A percentile compares a stretch with the other conserved stretches of the same genome.
These are phyloP conservation scores for Boleophthalmus pectinirostris DNA, from an alignment of 2,113 vertebrate genomes.

Conservation along the genomic window DNA sequence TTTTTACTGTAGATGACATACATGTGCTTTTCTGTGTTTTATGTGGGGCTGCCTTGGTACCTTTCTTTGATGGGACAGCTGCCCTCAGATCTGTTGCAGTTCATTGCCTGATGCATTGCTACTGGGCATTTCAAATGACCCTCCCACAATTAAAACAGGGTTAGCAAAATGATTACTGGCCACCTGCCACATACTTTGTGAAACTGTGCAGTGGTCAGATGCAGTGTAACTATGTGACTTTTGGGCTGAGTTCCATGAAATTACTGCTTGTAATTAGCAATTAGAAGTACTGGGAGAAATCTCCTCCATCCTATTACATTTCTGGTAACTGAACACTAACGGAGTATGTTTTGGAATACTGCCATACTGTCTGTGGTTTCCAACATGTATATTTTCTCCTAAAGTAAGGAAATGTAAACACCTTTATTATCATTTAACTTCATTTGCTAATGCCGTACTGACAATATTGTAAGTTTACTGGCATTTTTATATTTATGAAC, in stretches of 20 bases:
- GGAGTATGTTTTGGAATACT: neutral
- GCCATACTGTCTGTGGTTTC: neutral
- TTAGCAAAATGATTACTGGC: conserved; percentile 70
- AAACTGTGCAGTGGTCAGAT: conserved; percentile 57
- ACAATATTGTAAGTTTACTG: neutral
- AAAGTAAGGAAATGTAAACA: neutral
- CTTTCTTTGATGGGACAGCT: conserved; percentile 50
- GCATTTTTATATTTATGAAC: neutral
- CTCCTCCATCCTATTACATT: neutral
- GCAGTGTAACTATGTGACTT: conserved; percentile 43
- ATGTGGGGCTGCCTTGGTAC: conserved; percentile 48
- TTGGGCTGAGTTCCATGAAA: conserved; percentile 40
- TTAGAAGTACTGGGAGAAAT: conserved; percentile 24
- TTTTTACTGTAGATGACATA: too few relatives aligned
- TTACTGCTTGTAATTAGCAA: conserved; percentile 42
- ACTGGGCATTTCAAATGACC: conserved; percentile 55
- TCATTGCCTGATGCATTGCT: conserved; percentile 65
- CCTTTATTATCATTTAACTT: neutral
- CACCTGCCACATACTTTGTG: conserved; percentile 59
- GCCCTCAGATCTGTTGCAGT: conserved; percentile 55
- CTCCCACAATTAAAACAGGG: conserved; percentile 69
- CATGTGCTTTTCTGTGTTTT: conserved; percentile 15
- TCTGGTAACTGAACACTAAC: neutral
- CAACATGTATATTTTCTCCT: neutral
- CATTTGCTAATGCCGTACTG: conserved; percentile 15